Evolutionary conservation across 2,797 vertebrate genomes (phyloP).

Genomic region (Thamnophis elegans): DNA sequence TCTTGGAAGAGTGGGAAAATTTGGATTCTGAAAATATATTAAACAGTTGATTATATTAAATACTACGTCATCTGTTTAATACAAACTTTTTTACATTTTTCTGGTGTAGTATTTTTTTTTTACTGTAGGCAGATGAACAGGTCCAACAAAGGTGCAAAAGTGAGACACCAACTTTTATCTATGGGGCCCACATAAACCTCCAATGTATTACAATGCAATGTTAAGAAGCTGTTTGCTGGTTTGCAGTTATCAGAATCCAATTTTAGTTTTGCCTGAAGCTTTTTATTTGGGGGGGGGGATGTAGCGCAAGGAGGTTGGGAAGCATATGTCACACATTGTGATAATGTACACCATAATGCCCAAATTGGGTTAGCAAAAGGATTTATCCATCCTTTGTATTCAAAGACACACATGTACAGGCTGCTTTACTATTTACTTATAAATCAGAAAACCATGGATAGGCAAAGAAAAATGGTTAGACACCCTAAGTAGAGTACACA

Average conservation of each 20-base stretch:
- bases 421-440: conserved; percentile 33
- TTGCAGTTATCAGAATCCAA: background rate
- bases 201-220: background rate
- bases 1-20: background rate
- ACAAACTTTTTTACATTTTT: background rate
- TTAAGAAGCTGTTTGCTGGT: background rate
- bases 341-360: background rate
- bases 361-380: background rate
- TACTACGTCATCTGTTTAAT: background rate
- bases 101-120: background rate
- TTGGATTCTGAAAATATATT: background rate
- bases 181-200: background rate
- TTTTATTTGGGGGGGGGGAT: background rate
- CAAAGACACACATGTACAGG: background rate
- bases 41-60: background rate
- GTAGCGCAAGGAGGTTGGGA: background rate
- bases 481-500: conserved; percentile 44
- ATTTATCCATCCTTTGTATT: background rate
- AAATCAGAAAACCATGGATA: conserved; percentile 45
- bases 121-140: background rate
- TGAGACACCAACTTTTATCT: background rate
- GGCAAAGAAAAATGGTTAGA: conserved; percentile 32
- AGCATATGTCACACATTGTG: background rate
- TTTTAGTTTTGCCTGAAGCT: background rate
- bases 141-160: background rate